Conservation (phyloP, 2,797 vertebrate genomes). For the Enteromius thamalakanensis region DNA sequence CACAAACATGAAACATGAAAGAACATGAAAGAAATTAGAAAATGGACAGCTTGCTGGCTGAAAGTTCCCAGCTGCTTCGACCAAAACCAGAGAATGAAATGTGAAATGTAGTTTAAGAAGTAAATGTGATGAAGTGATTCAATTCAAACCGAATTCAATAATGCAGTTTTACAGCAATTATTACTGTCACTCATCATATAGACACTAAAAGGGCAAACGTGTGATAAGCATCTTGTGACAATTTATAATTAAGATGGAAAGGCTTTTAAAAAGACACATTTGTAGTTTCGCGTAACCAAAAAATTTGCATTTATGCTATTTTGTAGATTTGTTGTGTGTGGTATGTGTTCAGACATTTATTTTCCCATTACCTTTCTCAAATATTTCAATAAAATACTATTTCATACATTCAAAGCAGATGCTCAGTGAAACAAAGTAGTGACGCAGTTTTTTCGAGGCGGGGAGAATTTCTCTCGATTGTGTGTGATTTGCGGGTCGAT, state of each 20-base stretch:
- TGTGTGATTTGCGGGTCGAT: slow-evolving; percentile 77
- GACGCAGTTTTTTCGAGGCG: slow-evolving; percentile 70
- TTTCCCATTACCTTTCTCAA: background rate
- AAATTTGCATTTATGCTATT: background rate
- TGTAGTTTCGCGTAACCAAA: background rate
- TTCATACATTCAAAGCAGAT: background rate
- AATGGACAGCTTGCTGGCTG: background rate
- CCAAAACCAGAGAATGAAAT: background rate
- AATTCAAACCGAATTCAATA: background rate
- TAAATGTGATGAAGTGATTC: background rate
- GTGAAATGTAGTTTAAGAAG: background rate
- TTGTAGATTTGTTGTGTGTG: background rate
- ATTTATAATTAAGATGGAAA: background rate
- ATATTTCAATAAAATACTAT: background rate
- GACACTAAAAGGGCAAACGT: background rate
- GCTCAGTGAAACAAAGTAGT: slow-evolving; percentile 61
- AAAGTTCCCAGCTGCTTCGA: background rate
- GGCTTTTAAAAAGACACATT: background rate
- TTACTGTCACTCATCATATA: background rate
- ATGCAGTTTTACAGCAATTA: background rate
- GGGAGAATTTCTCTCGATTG: slow-evolving; percentile 70
- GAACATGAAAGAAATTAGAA: background rate
- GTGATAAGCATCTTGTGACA: background rate
- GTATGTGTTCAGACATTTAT: too few species aligned
- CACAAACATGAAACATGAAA: background rate